These are phyloP conservation scores for Limnodromus scolopaceus DNA, from an alignment of 2,797 vertebrate species.

Conservation along the genomic window DNA sequence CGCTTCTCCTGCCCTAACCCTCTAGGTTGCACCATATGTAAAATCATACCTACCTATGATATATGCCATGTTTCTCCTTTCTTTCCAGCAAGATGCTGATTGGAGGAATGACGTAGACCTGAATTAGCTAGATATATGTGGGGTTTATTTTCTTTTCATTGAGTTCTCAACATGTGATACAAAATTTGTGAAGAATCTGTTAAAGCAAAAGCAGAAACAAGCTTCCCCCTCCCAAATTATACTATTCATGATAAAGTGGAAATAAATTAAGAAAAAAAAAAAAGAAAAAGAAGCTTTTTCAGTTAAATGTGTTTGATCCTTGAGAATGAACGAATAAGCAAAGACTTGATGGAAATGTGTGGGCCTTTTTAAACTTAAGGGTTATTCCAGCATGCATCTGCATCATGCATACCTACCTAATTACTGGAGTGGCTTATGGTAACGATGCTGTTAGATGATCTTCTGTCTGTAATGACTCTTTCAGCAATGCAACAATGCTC, in stretches of 20 bases:
- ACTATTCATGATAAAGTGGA: neutral
- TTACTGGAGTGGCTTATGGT: neutral
- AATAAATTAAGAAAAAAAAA: neutral
- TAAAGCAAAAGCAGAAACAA: slow-evolving; percentile 63
- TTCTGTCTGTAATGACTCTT: neutral
- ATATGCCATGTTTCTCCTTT: slow-evolving; percentile 76
- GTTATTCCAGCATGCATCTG: slow-evolving; percentile 23
- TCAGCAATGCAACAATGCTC: neutral
- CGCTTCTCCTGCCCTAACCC: slow-evolving; percentile 19
- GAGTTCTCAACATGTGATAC: slow-evolving; percentile 54
- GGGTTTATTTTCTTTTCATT: slow-evolving; percentile 60
- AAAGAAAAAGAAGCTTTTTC: neutral
- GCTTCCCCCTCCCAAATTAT: slow-evolving; percentile 42
- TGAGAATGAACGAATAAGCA: slow-evolving; percentile 10
- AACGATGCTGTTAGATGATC: neutral
- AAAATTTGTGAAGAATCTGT: slow-evolving; percentile 63
- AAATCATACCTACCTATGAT: slow-evolving; percentile 76
- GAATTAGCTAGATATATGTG: slow-evolving; percentile 72
- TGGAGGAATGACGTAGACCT: slow-evolving; percentile 75
- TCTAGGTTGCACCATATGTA: slow-evolving; percentile 46
- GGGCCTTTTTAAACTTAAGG: neutral
- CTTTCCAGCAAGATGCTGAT: slow-evolving; percentile 77
- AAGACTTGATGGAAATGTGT: slow-evolving; percentile 5
- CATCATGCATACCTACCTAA: slow-evolving; percentile 11
- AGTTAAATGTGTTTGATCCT: neutral